Percentiles rank a stretch among this genome's conserved stretches.
Conservation (phyloP, 2,797 vertebrate species). For the Epinephelus coioides region DNA sequence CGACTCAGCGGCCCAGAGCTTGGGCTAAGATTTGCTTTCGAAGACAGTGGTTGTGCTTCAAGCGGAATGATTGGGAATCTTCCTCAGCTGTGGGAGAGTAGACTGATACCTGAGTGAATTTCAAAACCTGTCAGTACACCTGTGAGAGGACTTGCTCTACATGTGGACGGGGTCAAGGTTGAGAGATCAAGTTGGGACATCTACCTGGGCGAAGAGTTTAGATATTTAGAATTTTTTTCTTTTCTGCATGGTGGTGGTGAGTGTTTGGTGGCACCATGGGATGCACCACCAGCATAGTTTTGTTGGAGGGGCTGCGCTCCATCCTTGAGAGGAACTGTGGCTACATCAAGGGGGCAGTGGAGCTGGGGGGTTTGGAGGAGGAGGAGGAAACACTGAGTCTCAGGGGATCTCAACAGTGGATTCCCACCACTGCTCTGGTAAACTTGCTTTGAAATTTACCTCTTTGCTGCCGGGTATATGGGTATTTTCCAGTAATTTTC, state of each 20-base stretch:
- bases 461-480: background rate
- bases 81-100: background rate
- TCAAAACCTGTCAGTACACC: conserved; percentile 5
- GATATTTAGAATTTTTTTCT: background rate
- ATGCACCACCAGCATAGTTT: conserved; percentile 93
- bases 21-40: conserved; percentile 18
- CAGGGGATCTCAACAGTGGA: conserved; percentile 89
- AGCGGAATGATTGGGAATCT: conserved; percentile 1
- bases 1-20: conserved; percentile 22
- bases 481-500: background rate
- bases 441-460: conserved; percentile 56
- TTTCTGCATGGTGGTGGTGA: conserved; percentile 79
- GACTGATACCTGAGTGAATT: conserved; percentile 10
- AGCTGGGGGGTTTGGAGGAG: conserved; percentile 88
- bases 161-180: conserved; percentile 17
- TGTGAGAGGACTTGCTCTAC: conserved; percentile 9
- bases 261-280: conserved; percentile 88
- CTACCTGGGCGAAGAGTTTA: background rate
- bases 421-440: conserved; percentile 90
- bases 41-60: conserved; percentile 6
- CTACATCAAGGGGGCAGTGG: conserved; percentile 90
- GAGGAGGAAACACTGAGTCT: conserved; percentile 86
- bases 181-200: conserved; percentile 24
- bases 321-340: conserved; percentile 94
- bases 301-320: conserved; percentile 92